Percentiles rank a stretch among this genome's conserved stretches.
phyloP scores from a whole-genome alignment of 2,888 invertebrate genomes.

The Lepeophtheirus nordmannii region DNA sequence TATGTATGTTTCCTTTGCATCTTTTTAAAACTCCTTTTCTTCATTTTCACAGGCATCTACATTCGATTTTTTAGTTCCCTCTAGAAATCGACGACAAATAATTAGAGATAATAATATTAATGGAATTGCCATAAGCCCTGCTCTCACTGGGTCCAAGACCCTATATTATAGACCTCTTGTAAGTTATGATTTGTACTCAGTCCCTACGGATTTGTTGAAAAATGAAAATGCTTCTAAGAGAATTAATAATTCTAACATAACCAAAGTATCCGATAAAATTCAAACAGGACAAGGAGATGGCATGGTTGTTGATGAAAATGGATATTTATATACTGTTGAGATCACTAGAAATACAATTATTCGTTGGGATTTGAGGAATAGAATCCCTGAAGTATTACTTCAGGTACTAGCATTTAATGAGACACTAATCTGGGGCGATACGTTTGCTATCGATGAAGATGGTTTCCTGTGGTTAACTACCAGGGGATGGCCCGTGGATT shows the following conservation, averaged over 20 bases:
- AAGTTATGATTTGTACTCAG: neutral
- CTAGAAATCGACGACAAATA: neutral
- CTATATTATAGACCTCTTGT: neutral
- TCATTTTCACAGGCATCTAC: neutral
- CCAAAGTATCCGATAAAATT: neutral
- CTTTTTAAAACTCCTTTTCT: too few relatives aligned
- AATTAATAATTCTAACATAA: neutral
- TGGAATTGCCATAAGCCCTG: neutral
- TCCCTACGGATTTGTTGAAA: neutral
- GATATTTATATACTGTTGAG: neutral
- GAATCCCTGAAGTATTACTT: neutral
- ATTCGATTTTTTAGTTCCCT: neutral
- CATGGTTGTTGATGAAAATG: slow-evolving; percentile 1
- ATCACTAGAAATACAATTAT: neutral
- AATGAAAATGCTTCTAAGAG: neutral
- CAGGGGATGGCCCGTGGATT: neutral
- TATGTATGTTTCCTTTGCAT: too few relatives aligned
- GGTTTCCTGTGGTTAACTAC: neutral
- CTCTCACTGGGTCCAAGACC: neutral
- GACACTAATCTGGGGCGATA: neutral
- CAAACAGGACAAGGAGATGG: neutral
- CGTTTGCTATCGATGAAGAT: neutral
- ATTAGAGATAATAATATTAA: neutral
- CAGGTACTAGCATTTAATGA: neutral
- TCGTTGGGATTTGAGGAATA: neutral